Evolutionary conservation across 1,140 invertebrate genomes (phyloP).

Genomic region (Lineus longissimus): DNA sequence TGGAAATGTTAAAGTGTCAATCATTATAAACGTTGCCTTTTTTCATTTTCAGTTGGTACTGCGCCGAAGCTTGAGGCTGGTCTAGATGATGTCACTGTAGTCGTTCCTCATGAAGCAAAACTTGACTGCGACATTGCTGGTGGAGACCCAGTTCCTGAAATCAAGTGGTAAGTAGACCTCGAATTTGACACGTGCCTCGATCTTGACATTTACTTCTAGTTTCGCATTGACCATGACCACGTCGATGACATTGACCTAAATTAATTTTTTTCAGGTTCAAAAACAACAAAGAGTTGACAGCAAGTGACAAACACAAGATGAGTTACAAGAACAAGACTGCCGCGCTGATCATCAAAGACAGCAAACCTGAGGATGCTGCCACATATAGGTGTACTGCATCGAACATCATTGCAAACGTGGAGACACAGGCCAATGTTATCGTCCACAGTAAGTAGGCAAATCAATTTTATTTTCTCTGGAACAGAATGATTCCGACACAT

Average conservation of each 20-base stretch:
- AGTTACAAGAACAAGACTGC: slow-evolving; percentile 45
- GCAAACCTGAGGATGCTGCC: slow-evolving; percentile 43
- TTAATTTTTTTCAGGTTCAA: slow-evolving; percentile 35
- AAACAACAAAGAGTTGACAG: slow-evolving; percentile 42
- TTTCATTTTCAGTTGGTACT: slow-evolving; percentile 35
- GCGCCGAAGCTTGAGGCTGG: slow-evolving; percentile 43
- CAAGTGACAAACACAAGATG: slow-evolving; percentile 48
- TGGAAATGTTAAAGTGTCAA: background rate
- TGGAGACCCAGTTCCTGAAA: slow-evolving; percentile 48
- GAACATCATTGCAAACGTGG: slow-evolving; percentile 44
- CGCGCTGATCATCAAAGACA: slow-evolving; percentile 43
- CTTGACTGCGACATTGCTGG: slow-evolving; percentile 46
- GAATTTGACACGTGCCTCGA: slow-evolving; percentile 8
- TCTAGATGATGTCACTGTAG: slow-evolving; percentile 38
- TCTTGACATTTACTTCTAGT: too few relatives aligned
- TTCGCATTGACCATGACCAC: too few relatives aligned
- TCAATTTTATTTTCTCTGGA: too few relatives aligned
- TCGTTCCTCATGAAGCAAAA: slow-evolving; percentile 42
- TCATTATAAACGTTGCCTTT: background rate
- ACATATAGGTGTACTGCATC: slow-evolving; percentile 42
- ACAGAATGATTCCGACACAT: background rate
- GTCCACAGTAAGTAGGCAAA: slow-evolving; percentile 44
- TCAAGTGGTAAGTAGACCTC: slow-evolving; percentile 43
- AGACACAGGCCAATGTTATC: slow-evolving; percentile 44
- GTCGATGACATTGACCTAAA: slow-evolving; percentile 63